A percentile compares a stretch with the other conserved stretches of the same genome.
Conservation (phyloP, 2,113 vertebrate genomes). For the Pseudopipra pipra region DNA sequence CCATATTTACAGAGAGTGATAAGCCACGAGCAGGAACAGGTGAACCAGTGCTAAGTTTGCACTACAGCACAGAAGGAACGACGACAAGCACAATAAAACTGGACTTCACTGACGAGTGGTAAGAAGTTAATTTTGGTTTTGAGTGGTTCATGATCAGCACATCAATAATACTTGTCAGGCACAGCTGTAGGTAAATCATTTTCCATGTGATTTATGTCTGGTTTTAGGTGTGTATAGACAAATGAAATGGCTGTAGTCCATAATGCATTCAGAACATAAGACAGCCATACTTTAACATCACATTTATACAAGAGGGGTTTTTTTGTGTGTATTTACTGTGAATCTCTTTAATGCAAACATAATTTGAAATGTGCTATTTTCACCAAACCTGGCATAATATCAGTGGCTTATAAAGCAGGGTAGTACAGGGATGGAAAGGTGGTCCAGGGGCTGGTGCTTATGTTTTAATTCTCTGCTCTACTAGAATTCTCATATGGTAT, state of each 20-base stretch:
- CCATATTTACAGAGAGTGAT: slow-evolving; percentile 81
- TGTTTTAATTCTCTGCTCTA: background rate
- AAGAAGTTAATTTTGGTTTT: slow-evolving; percentile 59
- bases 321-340: background rate
- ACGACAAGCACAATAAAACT: slow-evolving; percentile 98
- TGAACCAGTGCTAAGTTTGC: slow-evolving; percentile 94
- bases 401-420: background rate
- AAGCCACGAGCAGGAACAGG: slow-evolving; percentile 79
- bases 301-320: background rate
- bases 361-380: background rate
- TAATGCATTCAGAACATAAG: background rate
- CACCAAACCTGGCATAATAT: background rate
- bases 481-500: background rate
- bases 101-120: slow-evolving; percentile 98
- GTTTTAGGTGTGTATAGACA: background rate
- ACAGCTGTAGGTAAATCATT: background rate
- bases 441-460: background rate
- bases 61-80: slow-evolving; percentile 98
- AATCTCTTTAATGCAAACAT: background rate
- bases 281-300: background rate
- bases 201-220: background rate
- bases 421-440: background rate
- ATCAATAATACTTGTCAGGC: background rate
- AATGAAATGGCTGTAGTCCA: background rate
- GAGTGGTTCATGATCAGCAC: background rate